phyloP scores from a whole-genome alignment of 2,113 vertebrate species.

The Uria lomvia region DNA sequence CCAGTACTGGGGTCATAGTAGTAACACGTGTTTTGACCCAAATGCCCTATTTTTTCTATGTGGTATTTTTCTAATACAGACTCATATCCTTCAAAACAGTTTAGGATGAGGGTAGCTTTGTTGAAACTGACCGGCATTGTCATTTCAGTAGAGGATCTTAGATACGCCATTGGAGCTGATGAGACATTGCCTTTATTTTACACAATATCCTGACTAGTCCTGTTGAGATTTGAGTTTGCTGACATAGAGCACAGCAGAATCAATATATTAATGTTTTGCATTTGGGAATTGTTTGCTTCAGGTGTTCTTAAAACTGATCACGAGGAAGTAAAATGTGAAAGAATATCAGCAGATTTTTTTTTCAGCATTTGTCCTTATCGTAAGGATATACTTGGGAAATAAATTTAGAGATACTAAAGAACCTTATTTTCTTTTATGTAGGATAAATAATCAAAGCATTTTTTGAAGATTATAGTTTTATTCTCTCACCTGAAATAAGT shows the following conservation, averaged over 20 bases:
- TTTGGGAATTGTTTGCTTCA: background rate
- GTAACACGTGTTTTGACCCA: background rate
- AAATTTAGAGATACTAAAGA: background rate
- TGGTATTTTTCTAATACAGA: background rate
- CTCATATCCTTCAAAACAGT: background rate
- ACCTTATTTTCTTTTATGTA: background rate
- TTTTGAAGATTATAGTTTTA: background rate
- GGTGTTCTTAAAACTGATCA: background rate
- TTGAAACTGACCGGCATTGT: background rate
- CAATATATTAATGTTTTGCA: background rate
- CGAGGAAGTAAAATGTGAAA: background rate
- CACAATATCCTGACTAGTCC: background rate
- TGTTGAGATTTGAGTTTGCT: constrained; percentile 33
- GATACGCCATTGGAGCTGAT: background rate
- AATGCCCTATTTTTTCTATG: background rate
- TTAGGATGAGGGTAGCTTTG: background rate
- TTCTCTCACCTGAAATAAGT: background rate
- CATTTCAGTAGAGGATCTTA: background rate
- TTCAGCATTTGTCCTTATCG: background rate
- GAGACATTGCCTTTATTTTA: background rate
- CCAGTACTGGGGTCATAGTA: background rate
- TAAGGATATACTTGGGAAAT: background rate
- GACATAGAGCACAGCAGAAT: background rate
- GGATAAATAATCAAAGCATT: background rate
- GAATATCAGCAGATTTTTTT: background rate